Conservation (phyloP, 2,888 invertebrate species). For the Catonia carolina region DNA sequence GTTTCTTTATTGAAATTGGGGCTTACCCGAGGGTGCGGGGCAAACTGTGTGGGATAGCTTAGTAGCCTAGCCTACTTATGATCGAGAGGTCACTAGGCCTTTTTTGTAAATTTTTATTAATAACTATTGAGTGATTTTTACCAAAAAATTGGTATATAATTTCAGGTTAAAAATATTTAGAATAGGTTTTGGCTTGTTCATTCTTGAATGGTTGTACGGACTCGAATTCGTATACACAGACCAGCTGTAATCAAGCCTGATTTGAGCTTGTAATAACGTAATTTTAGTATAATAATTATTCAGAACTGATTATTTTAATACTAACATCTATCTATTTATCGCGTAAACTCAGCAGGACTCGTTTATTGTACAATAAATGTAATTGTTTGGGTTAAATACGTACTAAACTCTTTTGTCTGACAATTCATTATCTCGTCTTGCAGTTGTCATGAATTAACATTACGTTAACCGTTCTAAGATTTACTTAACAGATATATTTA, state of each 20-base stretch:
- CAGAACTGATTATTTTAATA: neutral
- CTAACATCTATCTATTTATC: too few relatives aligned
- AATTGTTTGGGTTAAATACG: too few relatives aligned
- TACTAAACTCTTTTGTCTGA: too few relatives aligned
- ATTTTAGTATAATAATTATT: neutral
- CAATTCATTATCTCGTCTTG: too few relatives aligned
- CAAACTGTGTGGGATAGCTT: slow-evolving; percentile 7
- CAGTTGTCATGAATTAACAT: too few relatives aligned
- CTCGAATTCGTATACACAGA: neutral
- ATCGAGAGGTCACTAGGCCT: slow-evolving; percentile 24
- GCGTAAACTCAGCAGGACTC: too few relatives aligned
- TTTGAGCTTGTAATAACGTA: too few relatives aligned
- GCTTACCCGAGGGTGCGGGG: slow-evolving; percentile 22
- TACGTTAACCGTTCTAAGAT: too few relatives aligned
- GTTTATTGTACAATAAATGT: too few relatives aligned
- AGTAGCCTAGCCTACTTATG: slow-evolving; percentile 18
- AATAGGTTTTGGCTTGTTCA: too few relatives aligned
- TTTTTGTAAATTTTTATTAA: slow-evolving; percentile 5
- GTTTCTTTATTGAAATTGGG: slow-evolving; percentile 31
- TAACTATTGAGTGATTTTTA: neutral
- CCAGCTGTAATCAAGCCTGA: slow-evolving; percentile 11
- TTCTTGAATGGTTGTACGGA: too few relatives aligned
- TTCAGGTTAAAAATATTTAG: neutral
- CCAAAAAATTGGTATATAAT: neutral
- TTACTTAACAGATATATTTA: too few relatives aligned